Conservation (phyloP, 2,113 vertebrate species). For the Eurystomus gularis region DNA sequence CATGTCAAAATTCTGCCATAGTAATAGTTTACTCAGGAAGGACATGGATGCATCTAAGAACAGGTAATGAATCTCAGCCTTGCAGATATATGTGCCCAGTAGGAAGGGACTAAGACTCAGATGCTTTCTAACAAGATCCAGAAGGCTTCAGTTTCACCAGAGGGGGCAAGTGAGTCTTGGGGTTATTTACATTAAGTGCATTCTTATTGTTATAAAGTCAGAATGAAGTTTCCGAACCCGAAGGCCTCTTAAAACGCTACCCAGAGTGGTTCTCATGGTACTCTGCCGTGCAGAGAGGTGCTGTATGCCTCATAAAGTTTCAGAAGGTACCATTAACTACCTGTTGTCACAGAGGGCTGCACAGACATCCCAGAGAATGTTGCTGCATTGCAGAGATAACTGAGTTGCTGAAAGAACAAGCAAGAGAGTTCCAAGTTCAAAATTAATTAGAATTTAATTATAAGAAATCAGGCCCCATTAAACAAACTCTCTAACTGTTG, state of each 20-base stretch:
- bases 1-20: background rate
- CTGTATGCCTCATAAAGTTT: background rate
- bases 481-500: background rate
- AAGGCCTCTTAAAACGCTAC: background rate
- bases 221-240: background rate
- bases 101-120: background rate
- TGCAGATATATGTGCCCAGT: background rate
- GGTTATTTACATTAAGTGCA: background rate
- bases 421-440: background rate
- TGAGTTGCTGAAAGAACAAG: constrained; percentile 4
- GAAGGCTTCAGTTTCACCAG: background rate
- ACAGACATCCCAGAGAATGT: background rate
- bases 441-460: constrained; percentile 16
- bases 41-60: background rate
- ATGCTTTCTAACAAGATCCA: background rate
- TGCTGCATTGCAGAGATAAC: background rate
- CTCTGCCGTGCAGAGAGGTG: background rate
- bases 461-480: background rate
- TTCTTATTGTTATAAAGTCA: background rate
- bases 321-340: background rate
- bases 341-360: background rate
- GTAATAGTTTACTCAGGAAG: background rate
- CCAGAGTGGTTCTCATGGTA: background rate
- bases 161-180: background rate
- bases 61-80: background rate